Conservation (phyloP, 2,113 vertebrate species). For the Gobius niger region DNA sequence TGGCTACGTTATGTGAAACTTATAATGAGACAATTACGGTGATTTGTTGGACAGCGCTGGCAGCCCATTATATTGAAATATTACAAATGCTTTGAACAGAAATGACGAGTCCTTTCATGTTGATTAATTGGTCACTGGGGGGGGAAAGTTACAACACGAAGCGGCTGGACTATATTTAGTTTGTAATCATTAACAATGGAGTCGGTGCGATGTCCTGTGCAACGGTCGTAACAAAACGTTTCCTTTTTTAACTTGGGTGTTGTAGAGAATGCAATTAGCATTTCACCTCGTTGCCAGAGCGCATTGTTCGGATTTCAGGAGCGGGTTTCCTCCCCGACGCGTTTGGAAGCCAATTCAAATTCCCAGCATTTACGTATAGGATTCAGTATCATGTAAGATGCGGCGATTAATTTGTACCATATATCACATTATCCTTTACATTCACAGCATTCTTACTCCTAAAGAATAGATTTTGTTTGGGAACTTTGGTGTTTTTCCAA, state of each 20-base stretch:
- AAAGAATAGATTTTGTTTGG: too few relatives aligned
- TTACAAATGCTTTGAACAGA: constrained; percentile 66
- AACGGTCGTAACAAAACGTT: constrained; percentile 30
- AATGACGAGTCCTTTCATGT: constrained; percentile 49
- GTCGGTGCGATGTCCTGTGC: constrained; percentile 30
- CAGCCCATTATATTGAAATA: constrained; percentile 59
- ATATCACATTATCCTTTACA: not conserved
- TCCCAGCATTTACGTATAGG: constrained; percentile 1
- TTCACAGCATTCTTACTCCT: too few relatives aligned
- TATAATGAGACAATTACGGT: constrained; percentile 74
- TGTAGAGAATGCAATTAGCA: constrained; percentile 17
- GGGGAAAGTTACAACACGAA: constrained; percentile 60
- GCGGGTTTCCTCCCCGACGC: constrained; percentile 21
- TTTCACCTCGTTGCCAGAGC: constrained; percentile 11
- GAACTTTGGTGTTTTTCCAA: too few relatives aligned
- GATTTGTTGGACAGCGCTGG: constrained; percentile 66
- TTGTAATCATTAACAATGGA: constrained; percentile 45
- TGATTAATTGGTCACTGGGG: constrained; percentile 73
- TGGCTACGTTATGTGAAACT: constrained; percentile 31
- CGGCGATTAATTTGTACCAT: not conserved
- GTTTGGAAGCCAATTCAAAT: constrained; percentile 22
- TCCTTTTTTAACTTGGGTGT: constrained; percentile 24
- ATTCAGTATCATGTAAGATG: not conserved
- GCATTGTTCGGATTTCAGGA: constrained; percentile 15
- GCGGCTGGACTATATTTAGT: constrained; percentile 49